Evolutionary conservation across 1,140 invertebrate species (phyloP).

Genomic region (Drosophila repleta): DNA sequence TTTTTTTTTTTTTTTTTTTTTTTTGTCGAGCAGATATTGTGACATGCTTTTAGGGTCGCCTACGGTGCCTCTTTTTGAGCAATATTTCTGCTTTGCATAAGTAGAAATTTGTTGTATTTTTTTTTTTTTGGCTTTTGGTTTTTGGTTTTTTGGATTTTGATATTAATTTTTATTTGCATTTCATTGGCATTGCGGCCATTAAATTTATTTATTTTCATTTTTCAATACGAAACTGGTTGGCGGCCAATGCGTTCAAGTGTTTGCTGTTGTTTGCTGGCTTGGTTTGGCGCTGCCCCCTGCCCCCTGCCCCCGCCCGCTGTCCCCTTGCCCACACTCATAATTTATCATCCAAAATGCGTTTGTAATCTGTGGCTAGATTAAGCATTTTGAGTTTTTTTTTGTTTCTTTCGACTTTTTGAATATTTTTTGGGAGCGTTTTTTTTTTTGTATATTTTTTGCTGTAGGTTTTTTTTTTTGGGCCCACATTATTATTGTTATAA

Average conservation of each 20-base stretch:
- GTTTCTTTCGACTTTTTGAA: slow-evolving; percentile 37
- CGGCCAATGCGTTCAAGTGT: slow-evolving; percentile 47
- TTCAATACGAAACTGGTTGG: slow-evolving; percentile 69
- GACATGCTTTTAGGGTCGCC: slow-evolving; percentile 78
- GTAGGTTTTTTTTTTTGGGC: slow-evolving; percentile 18
- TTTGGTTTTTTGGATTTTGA: slow-evolving; percentile 37
- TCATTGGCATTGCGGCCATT: slow-evolving; percentile 76
- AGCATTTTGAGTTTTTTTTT: slow-evolving; percentile 48
- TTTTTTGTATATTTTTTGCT: slow-evolving; percentile 22
- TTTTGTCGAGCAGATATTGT: slow-evolving; percentile 56
- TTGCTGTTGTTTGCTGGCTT: slow-evolving; percentile 69
- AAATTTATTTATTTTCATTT: slow-evolving; percentile 75
- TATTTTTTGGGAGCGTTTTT: slow-evolving; percentile 42
- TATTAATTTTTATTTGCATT: slow-evolving; percentile 77
- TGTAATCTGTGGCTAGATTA: slow-evolving; percentile 71
- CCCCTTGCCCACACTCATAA: slow-evolving; percentile 67
- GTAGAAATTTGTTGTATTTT: slow-evolving; percentile 70
- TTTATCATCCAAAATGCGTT: slow-evolving; percentile 74
- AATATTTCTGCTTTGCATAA: slow-evolving; percentile 83
- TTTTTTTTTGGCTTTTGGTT: slow-evolving; percentile 37
- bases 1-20: slow-evolving; percentile 5
- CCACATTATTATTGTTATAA: slow-evolving; percentile 35
- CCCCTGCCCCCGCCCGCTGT: slow-evolving; percentile 7
- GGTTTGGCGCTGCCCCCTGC: slow-evolving; percentile 26
- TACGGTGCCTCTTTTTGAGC: slow-evolving; percentile 65